Base-by-base conservation (phyloP, 2,113 vertebrate species). In the Zeus faber region DNA sequence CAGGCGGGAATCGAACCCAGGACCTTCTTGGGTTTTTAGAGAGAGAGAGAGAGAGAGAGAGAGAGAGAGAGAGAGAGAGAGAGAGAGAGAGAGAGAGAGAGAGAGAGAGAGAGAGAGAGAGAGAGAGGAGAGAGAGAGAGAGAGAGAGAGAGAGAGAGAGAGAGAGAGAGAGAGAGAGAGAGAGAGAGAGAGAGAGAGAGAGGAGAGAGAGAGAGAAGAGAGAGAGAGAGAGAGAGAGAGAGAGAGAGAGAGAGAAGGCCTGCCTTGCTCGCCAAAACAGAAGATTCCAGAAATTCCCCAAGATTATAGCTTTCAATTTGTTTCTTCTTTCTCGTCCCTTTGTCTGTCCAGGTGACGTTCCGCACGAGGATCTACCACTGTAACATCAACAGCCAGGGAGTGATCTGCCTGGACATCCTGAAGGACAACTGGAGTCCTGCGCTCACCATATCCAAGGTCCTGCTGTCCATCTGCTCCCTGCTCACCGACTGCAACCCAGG, bases 341-440 rank as follows among this genome's bases (percentile, higher is more conserved):
- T 10, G 5, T 10, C 10, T 26, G 14, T 17, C n/a, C 67, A 96
- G 94, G 94, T 96, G 70, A 96, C 93, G 0, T 96, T 96, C 85
- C 91, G 94, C 62, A 96, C 94, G 20, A 90, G 94, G 67, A 96
- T 96, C 86, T 96, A 96, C 72, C 94, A 96, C 89, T 96, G 94
- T 77, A 96, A 96, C 64, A 96, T 96, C 72, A 96, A 96, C 90
- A 96, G 94, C 70, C 94, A 96, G 88, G 94, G 94, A 0, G 93
- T 96, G 74, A 96, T 96, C 88, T 96, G 94, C 66, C 89, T 96
- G 89, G 94, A 97, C 81, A 97, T 97, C 80, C 90, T 97, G 73
- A 97, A 97, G 67, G 94, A 97, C 85, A 97, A 94, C 78, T 95
- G 94, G 94, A 95, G 94, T 70, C 94, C 94, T 20, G 94, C 94